These are phyloP conservation scores for Hydropotes inermis DNA, from an alignment of 2,113 vertebrate species.

Conservation along the genomic window DNA sequence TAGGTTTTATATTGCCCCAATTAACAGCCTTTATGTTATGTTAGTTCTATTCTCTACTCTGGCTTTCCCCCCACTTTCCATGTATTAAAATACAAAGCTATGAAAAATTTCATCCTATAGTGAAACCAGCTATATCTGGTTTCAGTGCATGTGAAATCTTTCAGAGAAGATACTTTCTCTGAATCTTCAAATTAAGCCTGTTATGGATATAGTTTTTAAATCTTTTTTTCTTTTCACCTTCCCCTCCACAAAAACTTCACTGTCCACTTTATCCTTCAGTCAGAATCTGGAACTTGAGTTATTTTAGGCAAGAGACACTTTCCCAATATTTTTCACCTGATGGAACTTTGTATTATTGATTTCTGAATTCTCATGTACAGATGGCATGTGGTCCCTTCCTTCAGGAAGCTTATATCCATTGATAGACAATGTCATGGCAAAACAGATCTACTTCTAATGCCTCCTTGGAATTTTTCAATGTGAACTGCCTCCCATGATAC, in stretches of 20 bases:
- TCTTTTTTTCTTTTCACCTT: background rate
- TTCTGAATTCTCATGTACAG: background rate
- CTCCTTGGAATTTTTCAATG: background rate
- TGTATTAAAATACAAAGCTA: conserved; percentile 14
- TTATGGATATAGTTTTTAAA: background rate
- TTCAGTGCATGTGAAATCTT: background rate
- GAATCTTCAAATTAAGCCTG: background rate
- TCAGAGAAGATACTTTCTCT: background rate
- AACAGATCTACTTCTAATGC: background rate
- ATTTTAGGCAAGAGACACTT: background rate
- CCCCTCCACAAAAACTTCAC: background rate
- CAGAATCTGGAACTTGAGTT: background rate
- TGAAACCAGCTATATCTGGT: background rate
- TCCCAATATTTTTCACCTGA: background rate
- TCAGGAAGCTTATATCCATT: background rate
- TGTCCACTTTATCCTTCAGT: background rate
- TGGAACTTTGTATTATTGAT: background rate
- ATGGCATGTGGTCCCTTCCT: background rate
- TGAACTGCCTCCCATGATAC: background rate
- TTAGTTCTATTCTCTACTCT: conserved; percentile 36
- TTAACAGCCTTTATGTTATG: conserved; percentile 11
- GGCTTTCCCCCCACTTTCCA: background rate
- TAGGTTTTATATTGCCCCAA: conserved; percentile 13
- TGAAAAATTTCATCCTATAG: background rate
- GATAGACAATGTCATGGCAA: background rate